Evolutionary conservation across 2,113 vertebrate genomes (phyloP).

Genomic region (Serilophus lunatus): DNA sequence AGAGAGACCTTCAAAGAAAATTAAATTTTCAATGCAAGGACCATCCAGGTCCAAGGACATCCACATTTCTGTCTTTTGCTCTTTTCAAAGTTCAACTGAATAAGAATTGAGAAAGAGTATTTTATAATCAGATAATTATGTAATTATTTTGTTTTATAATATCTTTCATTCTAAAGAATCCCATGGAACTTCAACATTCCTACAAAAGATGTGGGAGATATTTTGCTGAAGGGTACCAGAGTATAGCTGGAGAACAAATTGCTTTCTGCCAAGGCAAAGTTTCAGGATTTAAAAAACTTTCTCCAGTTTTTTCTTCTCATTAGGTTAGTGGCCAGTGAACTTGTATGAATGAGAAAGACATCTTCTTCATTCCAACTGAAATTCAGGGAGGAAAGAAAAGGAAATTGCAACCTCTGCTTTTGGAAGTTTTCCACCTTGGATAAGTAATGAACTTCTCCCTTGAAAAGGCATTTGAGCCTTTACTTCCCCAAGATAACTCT

Average conservation of each 20-base stretch:
- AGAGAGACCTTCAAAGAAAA: background rate
- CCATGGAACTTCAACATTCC: background rate
- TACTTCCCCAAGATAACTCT: background rate
- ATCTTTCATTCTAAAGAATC: background rate
- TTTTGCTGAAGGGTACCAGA: background rate
- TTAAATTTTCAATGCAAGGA: background rate
- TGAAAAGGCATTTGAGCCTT: background rate
- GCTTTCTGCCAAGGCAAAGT: background rate
- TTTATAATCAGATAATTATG: background rate
- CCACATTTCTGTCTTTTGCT: background rate
- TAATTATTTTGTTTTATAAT: conserved; percentile 7
- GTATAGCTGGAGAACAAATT: background rate
- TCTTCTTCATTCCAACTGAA: background rate
- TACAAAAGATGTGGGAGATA: background rate
- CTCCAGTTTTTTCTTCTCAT: background rate
- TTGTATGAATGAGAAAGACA: background rate
- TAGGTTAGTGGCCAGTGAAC: background rate
- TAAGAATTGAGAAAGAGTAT: background rate
- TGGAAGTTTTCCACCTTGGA: background rate
- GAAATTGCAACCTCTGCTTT: background rate
- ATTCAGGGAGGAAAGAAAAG: background rate
- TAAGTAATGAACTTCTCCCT: background rate
- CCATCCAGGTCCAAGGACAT: background rate
- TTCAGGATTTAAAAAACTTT: background rate
- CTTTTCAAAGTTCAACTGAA: background rate